Evolutionary conservation across 2,113 vertebrate genomes (phyloP).

Genomic region (Bubo blakistoni): DNA sequence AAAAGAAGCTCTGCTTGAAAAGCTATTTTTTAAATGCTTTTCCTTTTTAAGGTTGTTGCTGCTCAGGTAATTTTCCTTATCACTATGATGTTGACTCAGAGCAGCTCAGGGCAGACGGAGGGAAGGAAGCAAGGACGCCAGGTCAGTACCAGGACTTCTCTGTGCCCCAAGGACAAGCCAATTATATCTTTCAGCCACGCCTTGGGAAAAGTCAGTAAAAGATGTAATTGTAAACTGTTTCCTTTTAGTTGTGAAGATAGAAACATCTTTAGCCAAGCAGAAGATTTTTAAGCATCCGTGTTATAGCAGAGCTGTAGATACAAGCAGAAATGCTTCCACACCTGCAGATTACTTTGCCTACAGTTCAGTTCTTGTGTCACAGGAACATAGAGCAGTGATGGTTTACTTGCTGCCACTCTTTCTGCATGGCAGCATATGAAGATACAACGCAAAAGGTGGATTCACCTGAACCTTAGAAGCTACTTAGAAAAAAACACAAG

Average conservation of each 20-base stretch:
- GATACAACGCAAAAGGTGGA: background rate
- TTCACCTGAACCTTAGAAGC: background rate
- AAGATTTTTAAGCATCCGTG: background rate
- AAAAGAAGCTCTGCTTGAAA: background rate
- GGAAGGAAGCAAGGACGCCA: background rate
- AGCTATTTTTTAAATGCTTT: background rate
- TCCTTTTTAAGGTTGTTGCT: background rate
- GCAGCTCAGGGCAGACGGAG: background rate
- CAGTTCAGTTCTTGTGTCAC: background rate
- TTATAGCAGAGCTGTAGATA: background rate
- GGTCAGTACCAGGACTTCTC: background rate
- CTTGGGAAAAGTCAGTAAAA: background rate
- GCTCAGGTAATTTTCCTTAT: background rate
- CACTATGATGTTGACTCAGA: background rate
- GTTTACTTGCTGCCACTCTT: background rate
- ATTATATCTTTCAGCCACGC: background rate
- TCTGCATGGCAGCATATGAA: background rate
- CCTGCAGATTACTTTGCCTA: background rate
- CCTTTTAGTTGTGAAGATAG: background rate
- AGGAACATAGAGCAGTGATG: accelerated
- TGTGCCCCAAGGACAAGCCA: background rate
- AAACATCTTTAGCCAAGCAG: background rate
- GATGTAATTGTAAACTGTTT: background rate
- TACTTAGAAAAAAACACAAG: background rate
- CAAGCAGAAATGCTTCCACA: background rate